Conservation (phyloP, 1,140 invertebrate species). For the Hermatobates lingyangjiaoensis region DNA sequence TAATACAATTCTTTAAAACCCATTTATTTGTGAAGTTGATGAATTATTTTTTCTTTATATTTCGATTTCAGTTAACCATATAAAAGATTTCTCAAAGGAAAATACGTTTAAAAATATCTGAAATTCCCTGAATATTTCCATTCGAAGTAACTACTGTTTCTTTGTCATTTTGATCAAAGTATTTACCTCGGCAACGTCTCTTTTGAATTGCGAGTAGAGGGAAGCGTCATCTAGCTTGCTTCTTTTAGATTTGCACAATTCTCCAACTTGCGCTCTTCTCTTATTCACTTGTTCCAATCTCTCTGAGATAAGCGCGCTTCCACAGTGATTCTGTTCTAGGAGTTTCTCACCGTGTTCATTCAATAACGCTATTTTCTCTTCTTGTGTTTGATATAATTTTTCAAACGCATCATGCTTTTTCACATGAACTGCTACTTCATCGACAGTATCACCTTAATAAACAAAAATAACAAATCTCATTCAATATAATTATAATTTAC, state of each 20-base stretch:
- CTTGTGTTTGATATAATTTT: slow-evolving; percentile 61
- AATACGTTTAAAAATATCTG: too few relatives aligned
- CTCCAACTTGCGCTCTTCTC: slow-evolving; percentile 49
- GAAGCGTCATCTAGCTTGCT: slow-evolving; percentile 56
- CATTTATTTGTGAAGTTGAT: too few relatives aligned
- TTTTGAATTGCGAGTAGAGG: slow-evolving; percentile 71
- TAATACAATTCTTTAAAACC: too few relatives aligned
- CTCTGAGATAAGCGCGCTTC: slow-evolving; percentile 62
- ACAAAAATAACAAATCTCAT: not conserved
- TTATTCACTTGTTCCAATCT: slow-evolving; percentile 48
- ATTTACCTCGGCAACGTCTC: slow-evolving; percentile 61
- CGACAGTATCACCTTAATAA: slow-evolving; percentile 38
- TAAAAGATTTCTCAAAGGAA: too few relatives aligned
- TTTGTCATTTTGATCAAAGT: not conserved
- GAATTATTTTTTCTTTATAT: too few relatives aligned
- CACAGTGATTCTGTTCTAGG: slow-evolving; percentile 82
- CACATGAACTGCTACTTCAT: slow-evolving; percentile 66
- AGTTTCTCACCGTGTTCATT: slow-evolving; percentile 77
- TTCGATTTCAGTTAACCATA: too few relatives aligned
- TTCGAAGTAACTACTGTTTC: too few relatives aligned
- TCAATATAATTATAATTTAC: too few relatives aligned
- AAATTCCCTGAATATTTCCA: too few relatives aligned
- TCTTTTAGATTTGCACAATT: slow-evolving; percentile 38
- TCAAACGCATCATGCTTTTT: slow-evolving; percentile 85
- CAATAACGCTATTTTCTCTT: slow-evolving; percentile 67